Conservation (phyloP, 2,797 vertebrate genomes). For the Xerus rutilus region DNA sequence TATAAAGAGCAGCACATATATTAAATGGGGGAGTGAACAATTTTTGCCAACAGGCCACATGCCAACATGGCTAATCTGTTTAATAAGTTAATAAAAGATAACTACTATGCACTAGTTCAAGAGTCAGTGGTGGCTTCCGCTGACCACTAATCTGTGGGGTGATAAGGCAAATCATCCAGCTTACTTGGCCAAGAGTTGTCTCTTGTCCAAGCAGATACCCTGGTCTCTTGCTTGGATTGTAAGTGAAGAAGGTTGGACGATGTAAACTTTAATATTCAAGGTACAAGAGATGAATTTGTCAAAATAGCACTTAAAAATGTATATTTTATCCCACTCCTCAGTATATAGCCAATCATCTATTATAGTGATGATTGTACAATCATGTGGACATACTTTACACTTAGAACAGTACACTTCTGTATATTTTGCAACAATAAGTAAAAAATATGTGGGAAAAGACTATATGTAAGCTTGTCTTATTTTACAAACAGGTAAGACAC, state of each 20-base stretch:
- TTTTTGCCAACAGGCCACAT: background rate
- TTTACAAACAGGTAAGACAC: slow-evolving; percentile 9
- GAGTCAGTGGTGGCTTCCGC: background rate
- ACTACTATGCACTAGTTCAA: background rate
- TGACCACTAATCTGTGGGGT: background rate
- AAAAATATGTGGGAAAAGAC: background rate
- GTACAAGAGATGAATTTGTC: background rate
- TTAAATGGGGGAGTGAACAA: background rate
- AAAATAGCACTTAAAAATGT: background rate
- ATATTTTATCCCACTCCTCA: too few relatives aligned
- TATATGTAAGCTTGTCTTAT: background rate
- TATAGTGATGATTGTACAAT: background rate
- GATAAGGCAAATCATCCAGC: background rate
- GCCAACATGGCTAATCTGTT: background rate
- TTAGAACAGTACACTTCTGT: background rate
- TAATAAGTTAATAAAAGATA: slow-evolving; percentile 32
- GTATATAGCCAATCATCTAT: background rate
- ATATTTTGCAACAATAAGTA: background rate
- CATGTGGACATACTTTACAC: background rate
- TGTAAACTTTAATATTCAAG: background rate
- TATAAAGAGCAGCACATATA: background rate
- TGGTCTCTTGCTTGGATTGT: too few relatives aligned
- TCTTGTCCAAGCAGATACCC: too few relatives aligned
- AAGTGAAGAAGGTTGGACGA: background rate
- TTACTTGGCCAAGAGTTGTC: background rate